A percentile compares a stretch with the other conserved stretches of the same genome.
Conservation (phyloP, 2,797 vertebrate species). For the Oryzias sinensis region DNA sequence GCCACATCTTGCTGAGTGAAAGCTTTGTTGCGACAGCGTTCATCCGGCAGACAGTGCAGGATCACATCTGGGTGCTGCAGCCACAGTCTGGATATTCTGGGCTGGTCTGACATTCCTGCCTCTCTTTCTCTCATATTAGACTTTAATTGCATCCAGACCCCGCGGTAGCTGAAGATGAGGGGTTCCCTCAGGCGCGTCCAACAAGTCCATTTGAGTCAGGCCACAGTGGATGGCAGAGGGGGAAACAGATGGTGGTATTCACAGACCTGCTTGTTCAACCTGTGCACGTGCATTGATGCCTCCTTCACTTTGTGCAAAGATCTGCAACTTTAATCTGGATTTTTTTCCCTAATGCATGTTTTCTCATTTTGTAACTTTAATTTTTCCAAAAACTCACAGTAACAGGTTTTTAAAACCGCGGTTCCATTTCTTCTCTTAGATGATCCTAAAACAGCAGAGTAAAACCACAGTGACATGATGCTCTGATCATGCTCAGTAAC, state of each 20-base stretch:
- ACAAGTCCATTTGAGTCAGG: conserved; percentile 27
- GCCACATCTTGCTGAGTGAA: no score
- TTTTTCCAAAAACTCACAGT: no score
- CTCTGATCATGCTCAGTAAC: no score
- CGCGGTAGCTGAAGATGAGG: conserved; percentile 47
- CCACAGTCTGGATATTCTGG: conserved; percentile 51
- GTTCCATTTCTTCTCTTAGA: no score
- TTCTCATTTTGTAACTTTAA: no score
- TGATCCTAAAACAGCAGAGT: no score
- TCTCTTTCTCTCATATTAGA: conserved; percentile 40
- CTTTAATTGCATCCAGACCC: conserved; percentile 65
- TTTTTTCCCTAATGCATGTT: no score
- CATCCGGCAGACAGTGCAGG: conserved; percentile 10
- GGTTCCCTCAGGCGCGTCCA: conserved; percentile 54
- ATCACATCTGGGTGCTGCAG: conserved; percentile 55
- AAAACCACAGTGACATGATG: no score
- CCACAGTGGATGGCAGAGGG: conserved; percentile 39
- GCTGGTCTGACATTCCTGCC: conserved; percentile 29
- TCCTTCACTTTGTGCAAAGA: conserved; percentile 8
- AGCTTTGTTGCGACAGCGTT: no score
- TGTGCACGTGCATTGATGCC: conserved; percentile 7
- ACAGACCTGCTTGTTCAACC: conserved; percentile 22
- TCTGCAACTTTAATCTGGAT: conserved; percentile 14
- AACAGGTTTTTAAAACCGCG: no score
- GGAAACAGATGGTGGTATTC: conserved; percentile 31